A percentile compares a stretch with the other conserved stretches of the same genome.
phyloP scores from a whole-genome alignment of 92 coral and sea anemone species.

The Umimayanthus kanabou region DNA sequence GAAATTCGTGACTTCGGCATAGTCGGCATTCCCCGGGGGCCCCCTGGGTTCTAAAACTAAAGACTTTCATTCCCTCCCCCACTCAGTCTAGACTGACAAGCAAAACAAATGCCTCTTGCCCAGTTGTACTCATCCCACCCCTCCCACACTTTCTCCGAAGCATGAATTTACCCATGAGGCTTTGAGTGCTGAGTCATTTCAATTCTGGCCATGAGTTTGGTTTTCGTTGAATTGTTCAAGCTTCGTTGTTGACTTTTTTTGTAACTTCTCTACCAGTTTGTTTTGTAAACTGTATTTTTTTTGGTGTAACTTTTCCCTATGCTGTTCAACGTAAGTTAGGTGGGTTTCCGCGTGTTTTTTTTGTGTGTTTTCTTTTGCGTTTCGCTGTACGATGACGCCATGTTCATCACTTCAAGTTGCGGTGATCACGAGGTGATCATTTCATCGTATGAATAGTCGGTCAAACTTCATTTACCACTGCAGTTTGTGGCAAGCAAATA shows the following conservation, averaged over 20 bases:
- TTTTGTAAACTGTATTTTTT: conserved; percentile 29
- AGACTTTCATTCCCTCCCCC: too few species aligned
- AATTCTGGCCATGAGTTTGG: not conserved
- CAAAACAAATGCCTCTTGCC: too few species aligned
- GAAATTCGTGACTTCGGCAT: too few species aligned
- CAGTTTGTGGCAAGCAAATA: not conserved
- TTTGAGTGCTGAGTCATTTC: conserved; percentile 27
- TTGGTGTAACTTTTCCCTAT: not conserved
- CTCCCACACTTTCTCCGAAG: not conserved
- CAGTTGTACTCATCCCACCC: not conserved
- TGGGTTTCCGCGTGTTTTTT: not conserved
- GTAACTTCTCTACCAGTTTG: conserved; percentile 15
- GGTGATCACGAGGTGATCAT: conserved; percentile 7
- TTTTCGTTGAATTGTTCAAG: not conserved
- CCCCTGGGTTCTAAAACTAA: too few species aligned
- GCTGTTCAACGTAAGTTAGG: not conserved
- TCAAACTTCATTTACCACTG: not conserved
- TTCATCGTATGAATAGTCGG: not conserved
- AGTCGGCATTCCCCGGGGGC: too few species aligned
- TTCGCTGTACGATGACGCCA: not conserved
- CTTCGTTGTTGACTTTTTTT: not conserved
- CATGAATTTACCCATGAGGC: conserved; percentile 8
- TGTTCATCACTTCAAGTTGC: conserved; percentile 26
- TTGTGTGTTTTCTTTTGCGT: not conserved
- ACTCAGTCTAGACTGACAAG: not conserved